A percentile compares a stretch with the other conserved stretches of the same genome.
Evolutionary conservation across 2,113 vertebrate genomes (phyloP).

Genomic region (Barbus barbus): DNA sequence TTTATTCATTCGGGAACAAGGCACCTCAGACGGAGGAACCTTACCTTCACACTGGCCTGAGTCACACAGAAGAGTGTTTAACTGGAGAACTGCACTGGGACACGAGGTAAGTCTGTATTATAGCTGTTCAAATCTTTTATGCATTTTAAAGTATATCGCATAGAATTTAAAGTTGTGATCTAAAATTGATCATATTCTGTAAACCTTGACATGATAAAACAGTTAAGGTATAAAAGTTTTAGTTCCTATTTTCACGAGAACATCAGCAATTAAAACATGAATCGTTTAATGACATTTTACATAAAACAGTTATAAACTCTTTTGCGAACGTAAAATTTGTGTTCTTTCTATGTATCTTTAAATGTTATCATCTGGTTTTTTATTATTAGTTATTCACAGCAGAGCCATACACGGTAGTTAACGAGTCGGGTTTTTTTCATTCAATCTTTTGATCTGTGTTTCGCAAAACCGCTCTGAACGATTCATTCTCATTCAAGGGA

Average conservation of each 20-base stretch:
- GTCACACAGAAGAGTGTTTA: neutral
- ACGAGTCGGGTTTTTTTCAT: neutral
- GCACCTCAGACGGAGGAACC: neutral
- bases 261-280: neutral
- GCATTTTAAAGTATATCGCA: no score
- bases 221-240: neutral
- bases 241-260: neutral
- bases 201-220: neutral
- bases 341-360: neutral
- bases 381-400: neutral
- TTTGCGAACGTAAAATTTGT: neutral
- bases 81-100: neutral
- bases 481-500: no score
- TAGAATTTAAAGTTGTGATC: neutral
- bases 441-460: neutral
- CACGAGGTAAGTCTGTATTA: slow-evolving; percentile 8
- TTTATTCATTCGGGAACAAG: slow-evolving; percentile 38
- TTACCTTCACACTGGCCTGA: neutral
- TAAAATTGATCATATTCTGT: neutral
- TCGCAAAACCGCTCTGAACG: neutral
- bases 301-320: neutral
- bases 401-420: neutral
- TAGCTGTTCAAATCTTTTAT: neutral
- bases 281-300: neutral
- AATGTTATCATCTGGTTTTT: neutral